phyloP scores from a whole-genome alignment of 2,113 vertebrate species.

The Trematocara nigrifrons region DNA sequence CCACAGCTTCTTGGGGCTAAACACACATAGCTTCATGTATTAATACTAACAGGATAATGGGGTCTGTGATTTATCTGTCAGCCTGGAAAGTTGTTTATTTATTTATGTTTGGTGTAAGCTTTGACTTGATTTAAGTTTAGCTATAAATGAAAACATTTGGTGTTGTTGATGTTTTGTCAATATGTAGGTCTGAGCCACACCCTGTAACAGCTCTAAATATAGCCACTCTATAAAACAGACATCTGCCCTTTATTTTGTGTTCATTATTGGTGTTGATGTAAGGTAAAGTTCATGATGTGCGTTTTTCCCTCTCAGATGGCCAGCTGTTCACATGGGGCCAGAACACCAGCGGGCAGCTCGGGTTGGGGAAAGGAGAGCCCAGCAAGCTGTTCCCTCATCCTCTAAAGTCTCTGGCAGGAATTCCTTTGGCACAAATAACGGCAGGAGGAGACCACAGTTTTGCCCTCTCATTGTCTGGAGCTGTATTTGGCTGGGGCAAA shows the following conservation, averaged over 20 bases:
- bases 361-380: constrained; percentile 68
- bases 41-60: neutral
- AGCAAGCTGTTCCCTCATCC: constrained; percentile 65
- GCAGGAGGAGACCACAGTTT: constrained; percentile 86
- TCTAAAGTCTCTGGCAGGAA: constrained; percentile 76
- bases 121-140: neutral
- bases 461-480: constrained; percentile 83
- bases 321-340: constrained; percentile 87
- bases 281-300: neutral
- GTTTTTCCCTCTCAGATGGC: constrained; percentile 67
- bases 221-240: neutral
- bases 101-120: neutral
- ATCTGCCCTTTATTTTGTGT: neutral
- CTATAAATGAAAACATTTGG: neutral
- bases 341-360: constrained; percentile 84
- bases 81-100: neutral
- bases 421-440: constrained; percentile 82
- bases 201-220: neutral
- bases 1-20: neutral
- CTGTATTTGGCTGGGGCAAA: constrained; percentile 89
- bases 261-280: neutral
- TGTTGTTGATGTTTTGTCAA: neutral
- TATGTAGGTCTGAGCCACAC: neutral
- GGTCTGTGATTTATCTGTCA: neutral
- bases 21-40: neutral